Conservation (phyloP, 2,888 invertebrate genomes). For the Homarus gammarus region DNA sequence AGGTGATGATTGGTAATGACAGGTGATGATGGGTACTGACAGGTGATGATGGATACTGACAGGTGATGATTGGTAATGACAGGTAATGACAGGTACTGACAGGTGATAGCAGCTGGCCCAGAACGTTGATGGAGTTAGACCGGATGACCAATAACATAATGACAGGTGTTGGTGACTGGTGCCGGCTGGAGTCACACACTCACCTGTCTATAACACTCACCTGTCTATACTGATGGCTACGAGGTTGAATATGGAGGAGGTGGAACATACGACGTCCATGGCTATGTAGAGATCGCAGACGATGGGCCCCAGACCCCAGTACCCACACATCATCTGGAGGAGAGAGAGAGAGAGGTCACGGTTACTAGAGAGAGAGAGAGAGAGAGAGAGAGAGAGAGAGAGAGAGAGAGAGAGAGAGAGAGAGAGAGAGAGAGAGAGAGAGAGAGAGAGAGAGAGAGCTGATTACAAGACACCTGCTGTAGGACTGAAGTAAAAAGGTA, state of each 20-base stretch:
- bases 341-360: neutral
- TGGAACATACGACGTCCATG: slow-evolving; percentile 98
- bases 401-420: no score
- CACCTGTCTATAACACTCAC: no score
- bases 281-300: slow-evolving; percentile 98
- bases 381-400: neutral
- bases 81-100: no score
- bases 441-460: slow-evolving; percentile 48
- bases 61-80: no score
- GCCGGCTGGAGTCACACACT: no score
- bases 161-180: no score
- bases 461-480: no score
- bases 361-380: slow-evolving; percentile 16
- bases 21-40: no score
- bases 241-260: slow-evolving; percentile 98
- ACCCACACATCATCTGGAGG: slow-evolving; percentile 51
- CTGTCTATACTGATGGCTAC: slow-evolving; percentile 99
- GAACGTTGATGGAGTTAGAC: neutral
- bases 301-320: slow-evolving; percentile 92
- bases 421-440: slow-evolving; percentile 41
- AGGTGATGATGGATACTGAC: no score
- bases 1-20: no score
- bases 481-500: no score
- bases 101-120: no score
- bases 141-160: neutral